Evolutionary conservation across 1,140 invertebrate genomes (phyloP).

Genomic region (Aleiodes sp.): DNA sequence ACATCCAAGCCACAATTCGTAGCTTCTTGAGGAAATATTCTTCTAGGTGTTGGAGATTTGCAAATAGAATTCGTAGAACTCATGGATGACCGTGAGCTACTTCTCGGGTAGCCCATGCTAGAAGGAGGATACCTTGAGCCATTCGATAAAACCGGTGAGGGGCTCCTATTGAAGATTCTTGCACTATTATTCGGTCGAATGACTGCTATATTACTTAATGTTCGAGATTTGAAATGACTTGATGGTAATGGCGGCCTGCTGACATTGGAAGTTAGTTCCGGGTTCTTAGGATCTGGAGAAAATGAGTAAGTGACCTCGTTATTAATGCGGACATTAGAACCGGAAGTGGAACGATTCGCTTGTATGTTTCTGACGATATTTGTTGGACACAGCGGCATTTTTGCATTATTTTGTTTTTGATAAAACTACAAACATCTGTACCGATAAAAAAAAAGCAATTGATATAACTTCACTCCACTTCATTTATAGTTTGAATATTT

Average conservation of each 20-base stretch:
- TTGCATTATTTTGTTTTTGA: neutral
- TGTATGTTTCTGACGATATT: neutral
- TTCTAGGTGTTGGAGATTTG: conserved; percentile 65
- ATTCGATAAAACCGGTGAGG: conserved; percentile 40
- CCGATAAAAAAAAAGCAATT: no score
- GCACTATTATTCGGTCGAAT: conserved; percentile 40
- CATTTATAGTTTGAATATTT: no score
- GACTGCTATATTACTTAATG: conserved; percentile 39
- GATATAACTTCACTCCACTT: no score
- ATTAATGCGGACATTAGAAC: neutral
- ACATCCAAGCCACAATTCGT: conserved; percentile 17
- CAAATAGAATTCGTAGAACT: neutral
- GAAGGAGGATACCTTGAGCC: conserved; percentile 24
- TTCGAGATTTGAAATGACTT: conserved; percentile 35
- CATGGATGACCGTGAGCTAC: neutral
- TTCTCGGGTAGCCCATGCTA: conserved; percentile 19
- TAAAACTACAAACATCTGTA: neutral
- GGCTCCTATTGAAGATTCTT: conserved; percentile 40
- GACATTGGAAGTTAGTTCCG: neutral
- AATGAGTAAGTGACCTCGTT: neutral
- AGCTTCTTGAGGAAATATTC: conserved; percentile 72
- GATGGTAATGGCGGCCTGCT: conserved; percentile 44
- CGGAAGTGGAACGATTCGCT: neutral
- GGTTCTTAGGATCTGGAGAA: neutral
- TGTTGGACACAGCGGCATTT: conserved; percentile 24